A percentile compares a stretch with the other conserved stretches of the same genome.
Conservation (phyloP, 2,888 invertebrate genomes). For the Punctoribates punctum region DNA sequence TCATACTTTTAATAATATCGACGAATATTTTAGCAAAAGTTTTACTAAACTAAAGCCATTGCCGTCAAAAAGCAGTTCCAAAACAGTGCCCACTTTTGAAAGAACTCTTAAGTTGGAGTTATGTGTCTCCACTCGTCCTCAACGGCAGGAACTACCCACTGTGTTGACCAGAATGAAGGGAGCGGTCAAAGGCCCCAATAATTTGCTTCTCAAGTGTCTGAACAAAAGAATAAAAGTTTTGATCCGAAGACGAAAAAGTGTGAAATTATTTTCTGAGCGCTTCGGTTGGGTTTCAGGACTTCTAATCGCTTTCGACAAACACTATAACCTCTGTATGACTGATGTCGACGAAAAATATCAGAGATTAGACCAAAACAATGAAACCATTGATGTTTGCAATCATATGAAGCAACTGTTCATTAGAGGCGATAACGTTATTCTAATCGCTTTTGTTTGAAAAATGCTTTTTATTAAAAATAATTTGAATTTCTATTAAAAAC, state of each 20-base stretch:
- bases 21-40: conserved; percentile 45
- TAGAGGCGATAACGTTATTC: conserved; percentile 54
- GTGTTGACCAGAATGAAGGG: conserved; percentile 40
- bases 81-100: not conserved
- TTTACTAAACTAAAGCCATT: conserved; percentile 28
- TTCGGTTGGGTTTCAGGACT: conserved; percentile 35
- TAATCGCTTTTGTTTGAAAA: conserved; percentile 34
- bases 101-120: not conserved
- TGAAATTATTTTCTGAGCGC: not conserved
- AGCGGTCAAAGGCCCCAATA: conserved; percentile 31
- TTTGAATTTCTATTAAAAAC: too few species aligned
- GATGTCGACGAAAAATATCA: conserved; percentile 78
- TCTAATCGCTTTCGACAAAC: conserved; percentile 81
- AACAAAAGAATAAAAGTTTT: conserved; percentile 37
- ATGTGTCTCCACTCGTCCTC: not conserved
- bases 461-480: not conserved
- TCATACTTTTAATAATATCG: conserved; percentile 44
- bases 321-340: conserved; percentile 81
- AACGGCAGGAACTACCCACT: not conserved
- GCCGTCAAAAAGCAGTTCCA: not conserved
- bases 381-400: conserved; percentile 51
- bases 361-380: conserved; percentile 56
- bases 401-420: conserved; percentile 54
- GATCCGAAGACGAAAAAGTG: conserved; percentile 38
- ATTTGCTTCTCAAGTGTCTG: conserved; percentile 22